These are phyloP conservation scores for Saccopteryx bilineata DNA, from an alignment of 2,113 vertebrate genomes.

Conservation along the genomic window DNA sequence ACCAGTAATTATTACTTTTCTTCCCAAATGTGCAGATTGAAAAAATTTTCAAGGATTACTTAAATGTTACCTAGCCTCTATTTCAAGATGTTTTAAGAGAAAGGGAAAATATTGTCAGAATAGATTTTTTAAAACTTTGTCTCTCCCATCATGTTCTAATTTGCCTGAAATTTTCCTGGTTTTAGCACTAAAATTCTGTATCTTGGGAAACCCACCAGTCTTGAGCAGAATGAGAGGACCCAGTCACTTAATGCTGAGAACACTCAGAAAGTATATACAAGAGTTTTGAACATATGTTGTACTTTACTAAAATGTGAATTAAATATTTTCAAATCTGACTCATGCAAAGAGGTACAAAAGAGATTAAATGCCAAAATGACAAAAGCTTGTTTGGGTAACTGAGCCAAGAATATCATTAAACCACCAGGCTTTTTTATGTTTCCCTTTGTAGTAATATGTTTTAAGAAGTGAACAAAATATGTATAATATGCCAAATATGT, in stretches of 20 bases:
- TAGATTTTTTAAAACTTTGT: background rate
- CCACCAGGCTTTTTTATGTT: background rate
- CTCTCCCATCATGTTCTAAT: background rate
- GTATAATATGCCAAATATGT: background rate
- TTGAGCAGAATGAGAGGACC: background rate
- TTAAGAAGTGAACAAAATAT: slow-evolving; percentile 46
- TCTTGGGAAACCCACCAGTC: background rate
- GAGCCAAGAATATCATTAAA: slow-evolving; percentile 17
- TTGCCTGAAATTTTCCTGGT: background rate
- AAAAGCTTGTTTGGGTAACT: slow-evolving; percentile 12
- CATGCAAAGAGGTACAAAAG: slow-evolving; percentile 46
- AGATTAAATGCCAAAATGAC: slow-evolving; percentile 27
- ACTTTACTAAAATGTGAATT: slow-evolving; percentile 15
- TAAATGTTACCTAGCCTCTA: background rate
- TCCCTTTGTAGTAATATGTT: background rate
- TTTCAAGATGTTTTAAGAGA: slow-evolving; percentile 60
- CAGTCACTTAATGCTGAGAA: slow-evolving; percentile 13
- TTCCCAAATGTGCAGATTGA: slow-evolving; percentile 18
- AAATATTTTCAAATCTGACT: background rate
- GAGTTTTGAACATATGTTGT: slow-evolving; percentile 22
- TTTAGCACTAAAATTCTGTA: background rate
- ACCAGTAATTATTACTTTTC: slow-evolving; percentile 32
- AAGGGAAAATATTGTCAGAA: slow-evolving; percentile 45
- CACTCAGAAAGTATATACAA: background rate
- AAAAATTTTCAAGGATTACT: slow-evolving; percentile 33